Percentiles rank a stretch among this genome's conserved stretches.
Evolutionary conservation across 2,113 vertebrate species (phyloP).

Genomic region (Pipa parva): DNA sequence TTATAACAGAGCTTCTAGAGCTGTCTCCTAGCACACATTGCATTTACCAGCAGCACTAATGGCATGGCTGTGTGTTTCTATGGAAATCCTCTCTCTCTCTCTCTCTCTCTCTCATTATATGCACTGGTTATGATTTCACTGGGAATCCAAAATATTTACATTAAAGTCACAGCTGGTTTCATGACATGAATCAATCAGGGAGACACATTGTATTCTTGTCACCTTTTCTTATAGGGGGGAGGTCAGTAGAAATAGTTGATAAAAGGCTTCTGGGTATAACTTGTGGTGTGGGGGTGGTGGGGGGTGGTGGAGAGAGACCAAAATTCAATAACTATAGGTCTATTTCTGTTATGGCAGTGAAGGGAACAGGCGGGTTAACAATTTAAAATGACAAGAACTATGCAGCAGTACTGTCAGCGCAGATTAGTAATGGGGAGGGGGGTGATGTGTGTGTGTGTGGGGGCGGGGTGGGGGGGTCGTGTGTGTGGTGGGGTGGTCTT

Average conservation of each 20-base stretch:
- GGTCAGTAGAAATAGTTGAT: not conserved
- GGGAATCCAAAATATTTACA: slow-evolving; percentile 16
- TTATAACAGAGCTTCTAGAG: not conserved
- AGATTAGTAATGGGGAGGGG: slow-evolving; percentile 37
- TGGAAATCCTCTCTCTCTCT: slow-evolving; percentile 29
- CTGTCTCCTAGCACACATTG: no score
- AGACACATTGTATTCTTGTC: no score
- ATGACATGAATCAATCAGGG: no score
- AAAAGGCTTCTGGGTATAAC: not conserved
- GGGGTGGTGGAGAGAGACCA: slow-evolving; percentile 45
- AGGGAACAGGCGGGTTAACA: slow-evolving; percentile 53
- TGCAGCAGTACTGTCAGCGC: slow-evolving; percentile 53
- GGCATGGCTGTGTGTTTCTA: slow-evolving; percentile 36
- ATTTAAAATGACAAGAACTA: slow-evolving; percentile 59
- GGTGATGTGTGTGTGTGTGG: not conserved
- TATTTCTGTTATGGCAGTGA: slow-evolving; percentile 53
- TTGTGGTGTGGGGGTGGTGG: slow-evolving; percentile 23
- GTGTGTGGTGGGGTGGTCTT: not conserved
- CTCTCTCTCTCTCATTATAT: not conserved
- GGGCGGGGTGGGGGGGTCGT: not conserved
- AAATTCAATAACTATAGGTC: slow-evolving; percentile 53
- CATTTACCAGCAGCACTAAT: no score
- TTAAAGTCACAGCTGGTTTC: no score
- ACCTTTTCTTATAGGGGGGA: no score
- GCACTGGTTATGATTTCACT: slow-evolving; percentile 5